Evolutionary conservation across 2,797 vertebrate genomes (phyloP), one percentile per base, ranked within the genome.

Genomic region (Otus scops): DNA sequence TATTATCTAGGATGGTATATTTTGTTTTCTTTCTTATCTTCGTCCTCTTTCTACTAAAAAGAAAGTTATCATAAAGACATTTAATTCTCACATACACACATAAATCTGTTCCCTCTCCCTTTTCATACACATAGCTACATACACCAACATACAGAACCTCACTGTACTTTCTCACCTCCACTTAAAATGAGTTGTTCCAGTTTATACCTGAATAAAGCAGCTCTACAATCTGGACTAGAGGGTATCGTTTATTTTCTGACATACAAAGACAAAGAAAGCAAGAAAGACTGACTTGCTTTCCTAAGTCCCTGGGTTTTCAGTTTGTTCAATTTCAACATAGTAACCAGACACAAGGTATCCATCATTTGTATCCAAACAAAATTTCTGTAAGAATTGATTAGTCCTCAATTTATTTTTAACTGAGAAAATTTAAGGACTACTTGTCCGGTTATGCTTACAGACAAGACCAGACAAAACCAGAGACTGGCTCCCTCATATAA

Each of bases 1-100:
- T 99, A 93, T 99, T 98, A 97, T 99, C 99, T 85, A 99, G 97
- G 82, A 99, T 99, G 48, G 98, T 99, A 63, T 99, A 99, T 76
- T 98, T 99, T 61, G 98, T 99, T 98, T 99, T 99, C 97, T 98
- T 99, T 97, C 98, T 98, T 92, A 98, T 98, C 97, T 99, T 99
- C 17, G 98, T 99, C 53, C 98, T 98, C 88, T 98, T 98, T 85
- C 98, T 98, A 97, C 99, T 99, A 88, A 82, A 97, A 94, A 96
- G 48, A 86, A 36, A 60, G 78, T 63, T 43, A 90, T 20, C 68
- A 93, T 57, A 53, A 38, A 85, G 24, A 70, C 20, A 65, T 63
- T 61, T 68, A 91, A 57, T 61, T 92, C 30, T 85, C 34, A 78
- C 1, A 3, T 16, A 60, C 11, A 38, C 38, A 69, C 8, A 51